Percentiles rank a stretch among this genome's conserved stretches.
phyloP scores from a whole-genome alignment of 2,113 vertebrate genomes.

The Heloderma charlesbogerti region DNA sequence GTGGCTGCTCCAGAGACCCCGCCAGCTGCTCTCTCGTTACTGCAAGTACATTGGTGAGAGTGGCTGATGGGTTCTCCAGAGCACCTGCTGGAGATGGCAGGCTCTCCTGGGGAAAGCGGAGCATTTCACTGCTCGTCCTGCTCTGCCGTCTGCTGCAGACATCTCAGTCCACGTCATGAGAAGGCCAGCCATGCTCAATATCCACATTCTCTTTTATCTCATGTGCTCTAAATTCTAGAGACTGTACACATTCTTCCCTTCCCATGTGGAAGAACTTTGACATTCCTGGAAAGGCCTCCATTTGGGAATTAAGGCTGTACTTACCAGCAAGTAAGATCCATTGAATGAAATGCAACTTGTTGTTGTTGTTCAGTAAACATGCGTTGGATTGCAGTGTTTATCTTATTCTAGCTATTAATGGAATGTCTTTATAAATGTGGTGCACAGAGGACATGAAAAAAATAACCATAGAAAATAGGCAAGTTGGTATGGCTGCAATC shows the following conservation, averaged over 20 bases:
- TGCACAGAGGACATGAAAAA: not conserved
- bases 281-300: not conserved
- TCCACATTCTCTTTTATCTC: not conserved
- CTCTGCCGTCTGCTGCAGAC: no score
- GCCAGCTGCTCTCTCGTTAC: no score
- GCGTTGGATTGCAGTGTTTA: not conserved
- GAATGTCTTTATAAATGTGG: not conserved
- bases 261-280: not conserved
- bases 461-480: not conserved
- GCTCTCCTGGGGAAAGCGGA: no score
- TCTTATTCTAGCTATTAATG: not conserved
- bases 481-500: no score
- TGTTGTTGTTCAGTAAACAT: not conserved
- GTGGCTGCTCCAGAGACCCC: no score
- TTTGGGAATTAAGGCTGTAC: not conserved
- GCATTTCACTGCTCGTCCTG: no score
- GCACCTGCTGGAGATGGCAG: no score
- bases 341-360: not conserved
- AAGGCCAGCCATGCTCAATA: no score
- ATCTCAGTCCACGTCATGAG: no score
- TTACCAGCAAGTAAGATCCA: not conserved
- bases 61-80: no score
- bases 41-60: no score
- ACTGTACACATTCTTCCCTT: not conserved
- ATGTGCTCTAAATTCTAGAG: not conserved